Percentiles rank a stretch among this genome's conserved stretches.
phyloP scores from a whole-genome alignment of 2,888 invertebrate genomes.

The Ischnura elegans region DNA sequence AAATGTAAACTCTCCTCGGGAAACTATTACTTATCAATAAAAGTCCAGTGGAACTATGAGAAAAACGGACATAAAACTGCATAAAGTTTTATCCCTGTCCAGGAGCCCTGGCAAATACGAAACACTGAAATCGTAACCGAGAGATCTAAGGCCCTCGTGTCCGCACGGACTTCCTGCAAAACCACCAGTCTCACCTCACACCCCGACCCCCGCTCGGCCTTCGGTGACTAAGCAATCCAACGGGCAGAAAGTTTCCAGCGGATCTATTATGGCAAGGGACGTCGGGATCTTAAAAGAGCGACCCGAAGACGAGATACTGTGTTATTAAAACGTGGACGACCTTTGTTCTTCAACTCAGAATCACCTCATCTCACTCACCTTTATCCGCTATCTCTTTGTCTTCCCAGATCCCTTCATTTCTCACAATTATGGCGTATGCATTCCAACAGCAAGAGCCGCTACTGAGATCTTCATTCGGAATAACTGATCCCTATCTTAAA shows the following conservation, averaged over 20 bases:
- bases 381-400: neutral
- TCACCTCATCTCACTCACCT: neutral
- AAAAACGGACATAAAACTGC: neutral
- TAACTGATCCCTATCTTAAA: neutral
- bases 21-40: neutral
- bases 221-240: constrained; percentile 49
- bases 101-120: neutral
- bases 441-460: neutral
- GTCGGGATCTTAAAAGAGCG: constrained; percentile 36
- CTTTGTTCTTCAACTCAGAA: constrained; percentile 46
- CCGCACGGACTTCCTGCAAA: neutral
- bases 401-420: constrained; percentile 17
- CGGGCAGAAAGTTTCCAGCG: constrained; percentile 45
- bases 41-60: neutral
- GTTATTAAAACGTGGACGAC: constrained; percentile 55
- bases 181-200: neutral
- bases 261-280: constrained; percentile 53
- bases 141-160: constrained; percentile 34
- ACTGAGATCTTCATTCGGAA: neutral
- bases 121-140: neutral
- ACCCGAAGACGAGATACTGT: constrained; percentile 30
- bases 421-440: neutral
- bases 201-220: neutral
- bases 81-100: neutral
- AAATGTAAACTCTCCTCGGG: no score